These are phyloP conservation scores for Glossophaga mutica DNA, from an alignment of 2,797 vertebrate genomes.

Conservation along the genomic window DNA sequence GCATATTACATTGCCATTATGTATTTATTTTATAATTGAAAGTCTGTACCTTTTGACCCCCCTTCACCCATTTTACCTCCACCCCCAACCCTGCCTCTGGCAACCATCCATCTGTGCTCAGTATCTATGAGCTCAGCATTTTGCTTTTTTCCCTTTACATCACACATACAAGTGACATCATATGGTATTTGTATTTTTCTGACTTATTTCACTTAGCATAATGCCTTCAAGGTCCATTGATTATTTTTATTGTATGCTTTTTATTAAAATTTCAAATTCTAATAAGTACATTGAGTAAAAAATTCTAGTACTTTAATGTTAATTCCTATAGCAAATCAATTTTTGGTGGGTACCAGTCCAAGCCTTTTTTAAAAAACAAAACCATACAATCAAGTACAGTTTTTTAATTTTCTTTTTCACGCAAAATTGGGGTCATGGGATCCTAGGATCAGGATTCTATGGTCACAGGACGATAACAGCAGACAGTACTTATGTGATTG, in stretches of 20 bases:
- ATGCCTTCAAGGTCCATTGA: background rate
- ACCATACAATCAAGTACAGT: background rate
- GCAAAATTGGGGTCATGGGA: background rate
- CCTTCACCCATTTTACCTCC: background rate
- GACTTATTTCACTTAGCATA: background rate
- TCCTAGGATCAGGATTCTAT: background rate
- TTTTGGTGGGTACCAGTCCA: background rate
- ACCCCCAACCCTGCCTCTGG: background rate
- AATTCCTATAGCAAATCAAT: conserved; percentile 8
- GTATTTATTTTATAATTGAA: background rate
- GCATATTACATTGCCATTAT: background rate
- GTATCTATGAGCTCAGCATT: background rate
- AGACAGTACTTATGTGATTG: background rate
- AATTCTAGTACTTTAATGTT: background rate
- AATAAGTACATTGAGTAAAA: background rate
- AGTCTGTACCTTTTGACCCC: background rate
- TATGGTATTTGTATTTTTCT: background rate
- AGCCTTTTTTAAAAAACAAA: background rate
- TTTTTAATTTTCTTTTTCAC: background rate
- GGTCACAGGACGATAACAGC: background rate
- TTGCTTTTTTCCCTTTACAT: background rate
- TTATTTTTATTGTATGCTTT: conserved; percentile 1
- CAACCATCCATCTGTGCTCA: background rate
- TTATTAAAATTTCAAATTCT: background rate
- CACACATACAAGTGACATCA: background rate